Percentiles rank a stretch among this genome's conserved stretches.
Conservation (phyloP, 2,113 vertebrate species). For the Phocoena sinus region DNA sequence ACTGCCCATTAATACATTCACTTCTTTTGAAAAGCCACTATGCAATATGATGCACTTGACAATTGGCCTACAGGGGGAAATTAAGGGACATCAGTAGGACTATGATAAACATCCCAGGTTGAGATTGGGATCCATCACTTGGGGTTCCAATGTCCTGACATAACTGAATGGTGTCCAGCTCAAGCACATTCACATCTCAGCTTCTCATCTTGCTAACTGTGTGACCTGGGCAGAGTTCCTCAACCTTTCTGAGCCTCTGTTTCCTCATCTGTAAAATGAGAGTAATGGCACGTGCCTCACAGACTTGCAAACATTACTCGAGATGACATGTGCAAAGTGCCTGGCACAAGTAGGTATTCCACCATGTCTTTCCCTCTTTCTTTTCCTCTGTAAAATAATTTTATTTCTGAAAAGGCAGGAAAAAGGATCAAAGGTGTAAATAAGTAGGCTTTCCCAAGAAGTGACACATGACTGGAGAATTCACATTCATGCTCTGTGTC, state of each 20-base stretch:
- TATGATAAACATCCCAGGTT: neutral
- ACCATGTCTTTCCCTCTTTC: neutral
- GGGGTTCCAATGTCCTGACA: neutral
- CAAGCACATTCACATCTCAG: neutral
- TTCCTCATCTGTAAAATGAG: neutral
- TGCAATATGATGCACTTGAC: neutral
- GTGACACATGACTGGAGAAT: neutral
- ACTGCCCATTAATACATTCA: neutral
- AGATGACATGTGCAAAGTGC: neutral
- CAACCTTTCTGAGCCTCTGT: neutral
- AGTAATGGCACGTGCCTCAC: neutral
- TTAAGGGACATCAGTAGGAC: neutral
- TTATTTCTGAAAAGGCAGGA: neutral
- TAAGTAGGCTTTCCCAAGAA: slow-evolving; percentile 7
- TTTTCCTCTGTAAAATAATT: neutral
- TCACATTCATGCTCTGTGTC: neutral
- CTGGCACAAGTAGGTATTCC: neutral
- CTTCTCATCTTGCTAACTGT: neutral
- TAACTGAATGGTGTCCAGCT: neutral
- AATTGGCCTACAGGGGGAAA: neutral
- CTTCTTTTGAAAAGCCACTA: neutral
- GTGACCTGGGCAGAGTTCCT: neutral
- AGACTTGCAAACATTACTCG: neutral
- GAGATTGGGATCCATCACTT: neutral
- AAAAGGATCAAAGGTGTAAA: neutral